Base-by-base conservation (phyloP, 2,113 vertebrate species). In the Neoarius graeffei region DNA sequence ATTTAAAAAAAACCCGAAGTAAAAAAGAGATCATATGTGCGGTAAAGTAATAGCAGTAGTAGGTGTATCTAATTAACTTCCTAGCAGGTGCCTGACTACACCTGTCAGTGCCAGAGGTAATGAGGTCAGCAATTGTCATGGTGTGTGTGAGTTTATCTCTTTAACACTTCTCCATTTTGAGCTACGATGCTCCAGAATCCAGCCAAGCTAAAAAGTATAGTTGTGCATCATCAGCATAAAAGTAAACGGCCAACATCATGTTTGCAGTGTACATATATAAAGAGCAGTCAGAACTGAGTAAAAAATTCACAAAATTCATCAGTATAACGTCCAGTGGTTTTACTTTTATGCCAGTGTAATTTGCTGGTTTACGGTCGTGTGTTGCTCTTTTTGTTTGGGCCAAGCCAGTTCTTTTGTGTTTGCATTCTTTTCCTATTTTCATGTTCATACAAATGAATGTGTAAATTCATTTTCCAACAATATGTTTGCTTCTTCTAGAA, bases 51-150 rank as follows among this genome's bases (percentile, higher is more conserved):
- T 23, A 30, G 81, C 81, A 54, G 13, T 35, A 50, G 30, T n/a
- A 23, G 59, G 59, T 20, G 15, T 80, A 19, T 79, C 59, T 86
- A 86, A 86, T 86, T 80, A 86, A 86, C 59, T 86, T 79, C 74
- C 54, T 66, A 86, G 74, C 74, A 67, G 85, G 85, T 86, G 85
- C 42, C 77, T 79, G 57, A 64, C 10, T 56, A 80, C 84, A 85
- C 35, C 84, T 85, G 71, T 85, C 85, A 62, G 35, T 66, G 19
- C 74, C 74, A 79, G 85, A 66, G 85, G 74, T 66, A 86, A 66
- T 14, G 4, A 17, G 85, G 85, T 86, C 85, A 86, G 59, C 20
- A 80, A 66, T 27, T 52, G 57, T 25, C 59, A 62, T 50, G 19
- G 85, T 59, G 71, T 64, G 54, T 54, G 54, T 54, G 23, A 19